Evolutionary conservation across 2,888 invertebrate genomes (phyloP).

Genomic region (Dolomedes plantarius): DNA sequence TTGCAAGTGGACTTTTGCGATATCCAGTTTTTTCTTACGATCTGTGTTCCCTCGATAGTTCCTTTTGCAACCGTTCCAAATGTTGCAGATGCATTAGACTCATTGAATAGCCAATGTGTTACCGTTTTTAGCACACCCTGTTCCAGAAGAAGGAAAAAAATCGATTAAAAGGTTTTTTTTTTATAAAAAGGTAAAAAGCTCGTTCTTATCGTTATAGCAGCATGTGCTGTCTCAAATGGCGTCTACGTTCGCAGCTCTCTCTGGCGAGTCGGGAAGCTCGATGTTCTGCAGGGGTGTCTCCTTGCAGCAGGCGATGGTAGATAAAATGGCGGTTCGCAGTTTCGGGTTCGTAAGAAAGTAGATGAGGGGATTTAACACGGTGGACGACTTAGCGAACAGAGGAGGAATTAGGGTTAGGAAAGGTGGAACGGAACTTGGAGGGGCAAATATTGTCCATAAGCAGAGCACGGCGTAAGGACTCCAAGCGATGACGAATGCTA

Average conservation of each 20-base stretch:
- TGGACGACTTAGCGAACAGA: constrained; percentile 75
- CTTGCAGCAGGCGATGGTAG: constrained; percentile 48
- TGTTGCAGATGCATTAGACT: no score
- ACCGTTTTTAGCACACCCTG: no score
- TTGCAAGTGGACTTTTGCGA: no score
- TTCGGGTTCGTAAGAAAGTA: constrained; percentile 73
- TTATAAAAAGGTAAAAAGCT: neutral
- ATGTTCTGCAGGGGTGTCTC: constrained; percentile 36
- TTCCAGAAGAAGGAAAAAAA: no score
- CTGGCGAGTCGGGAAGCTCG: constrained; percentile 55
- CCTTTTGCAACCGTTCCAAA: no score
- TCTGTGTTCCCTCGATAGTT: no score
- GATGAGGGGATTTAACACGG: constrained; percentile 75
- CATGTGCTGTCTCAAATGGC: neutral
- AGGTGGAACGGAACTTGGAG: constrained; percentile 74
- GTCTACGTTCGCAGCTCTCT: constrained; percentile 20
- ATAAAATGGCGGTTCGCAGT: constrained; percentile 50
- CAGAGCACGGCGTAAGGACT: constrained; percentile 75
- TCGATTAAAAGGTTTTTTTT: no score
- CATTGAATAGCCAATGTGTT: no score
- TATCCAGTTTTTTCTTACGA: no score
- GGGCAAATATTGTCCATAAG: constrained; percentile 75
- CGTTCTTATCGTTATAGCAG: neutral
- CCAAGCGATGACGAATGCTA: constrained; percentile 74
- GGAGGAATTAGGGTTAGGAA: constrained; percentile 75